Evolutionary conservation across 1,140 invertebrate genomes (phyloP).

Genomic region (Drosophila kepulauana): DNA sequence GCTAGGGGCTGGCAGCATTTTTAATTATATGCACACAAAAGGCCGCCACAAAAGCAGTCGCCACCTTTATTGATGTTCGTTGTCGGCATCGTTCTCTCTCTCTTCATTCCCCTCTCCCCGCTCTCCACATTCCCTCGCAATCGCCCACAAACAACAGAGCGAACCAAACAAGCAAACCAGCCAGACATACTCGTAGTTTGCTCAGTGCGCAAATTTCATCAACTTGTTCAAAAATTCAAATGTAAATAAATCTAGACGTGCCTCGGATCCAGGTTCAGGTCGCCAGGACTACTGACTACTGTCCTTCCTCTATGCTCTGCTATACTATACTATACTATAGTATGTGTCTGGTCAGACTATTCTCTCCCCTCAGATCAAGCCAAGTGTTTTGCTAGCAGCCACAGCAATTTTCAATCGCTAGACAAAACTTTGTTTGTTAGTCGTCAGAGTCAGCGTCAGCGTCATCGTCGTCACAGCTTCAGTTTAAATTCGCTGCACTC

Average conservation of each 20-base stretch:
- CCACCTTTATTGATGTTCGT: constrained; percentile 77
- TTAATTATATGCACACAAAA: constrained; percentile 83
- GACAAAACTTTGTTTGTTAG: constrained; percentile 80
- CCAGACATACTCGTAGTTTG: constrained; percentile 64
- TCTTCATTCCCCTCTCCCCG: not conserved
- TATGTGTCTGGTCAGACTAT: constrained; percentile 6
- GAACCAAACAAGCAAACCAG: constrained; percentile 34
- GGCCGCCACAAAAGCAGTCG: constrained; percentile 80
- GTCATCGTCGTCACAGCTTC: constrained; percentile 29
- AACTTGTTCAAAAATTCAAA: constrained; percentile 83
- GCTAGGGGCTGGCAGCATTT: constrained; percentile 72
- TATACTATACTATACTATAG: no score
- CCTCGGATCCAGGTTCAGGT: constrained; percentile 8
- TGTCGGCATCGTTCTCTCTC: constrained; percentile 16
- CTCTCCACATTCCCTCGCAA: not conserved
- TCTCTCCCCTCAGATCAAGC: constrained; percentile 14
- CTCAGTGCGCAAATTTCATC: constrained; percentile 75
- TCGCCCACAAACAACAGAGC: constrained; percentile 22
- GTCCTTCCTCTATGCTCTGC: not conserved
- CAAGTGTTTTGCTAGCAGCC: constrained; percentile 77
- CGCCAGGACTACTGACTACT: constrained; percentile 22
- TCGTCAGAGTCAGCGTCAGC: constrained; percentile 40
- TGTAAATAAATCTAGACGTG: constrained; percentile 80
- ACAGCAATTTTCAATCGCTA: constrained; percentile 80
- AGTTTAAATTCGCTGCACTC: constrained; percentile 70